phyloP scores from a whole-genome alignment of 2,113 vertebrate species.

The Thermophis baileyi region DNA sequence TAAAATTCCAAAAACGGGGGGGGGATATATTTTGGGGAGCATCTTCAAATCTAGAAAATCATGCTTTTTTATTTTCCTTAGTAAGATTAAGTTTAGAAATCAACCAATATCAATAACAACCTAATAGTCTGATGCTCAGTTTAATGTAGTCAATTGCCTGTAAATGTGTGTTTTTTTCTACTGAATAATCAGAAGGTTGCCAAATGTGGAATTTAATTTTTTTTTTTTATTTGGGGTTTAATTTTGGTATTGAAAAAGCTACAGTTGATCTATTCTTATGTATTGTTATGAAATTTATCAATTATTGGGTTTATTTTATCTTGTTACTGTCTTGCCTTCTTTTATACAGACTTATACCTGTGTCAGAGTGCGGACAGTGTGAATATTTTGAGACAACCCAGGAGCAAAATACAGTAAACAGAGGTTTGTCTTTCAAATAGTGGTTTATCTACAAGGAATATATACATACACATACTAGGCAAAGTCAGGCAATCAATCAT shows the following conservation, averaged over 20 bases:
- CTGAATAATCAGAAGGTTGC: not conserved
- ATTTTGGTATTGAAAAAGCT: not conserved
- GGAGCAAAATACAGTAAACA: no score
- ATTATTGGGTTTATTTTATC: not conserved
- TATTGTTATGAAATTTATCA: not conserved
- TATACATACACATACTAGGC: no score
- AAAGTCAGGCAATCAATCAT: no score
- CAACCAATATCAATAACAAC: not conserved
- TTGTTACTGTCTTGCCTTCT: not conserved
- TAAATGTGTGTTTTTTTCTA: not conserved
- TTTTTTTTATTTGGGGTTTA: not conserved
- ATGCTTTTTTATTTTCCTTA: not conserved
- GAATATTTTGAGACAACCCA: no score
- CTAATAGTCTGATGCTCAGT: not conserved
- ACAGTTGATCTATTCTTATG: not conserved
- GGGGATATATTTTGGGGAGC: not conserved
- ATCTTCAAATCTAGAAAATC: not conserved
- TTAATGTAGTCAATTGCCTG: not conserved
- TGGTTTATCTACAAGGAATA: no score
- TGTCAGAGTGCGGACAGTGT: no score
- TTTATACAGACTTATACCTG: not conserved
- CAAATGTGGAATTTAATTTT: not conserved
- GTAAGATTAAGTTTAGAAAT: not conserved
- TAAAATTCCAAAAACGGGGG: not conserved
- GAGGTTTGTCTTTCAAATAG: no score